These are phyloP conservation scores for Opisthocomus hoazin DNA, from an alignment of 2,113 vertebrate species.

Conservation along the genomic window DNA sequence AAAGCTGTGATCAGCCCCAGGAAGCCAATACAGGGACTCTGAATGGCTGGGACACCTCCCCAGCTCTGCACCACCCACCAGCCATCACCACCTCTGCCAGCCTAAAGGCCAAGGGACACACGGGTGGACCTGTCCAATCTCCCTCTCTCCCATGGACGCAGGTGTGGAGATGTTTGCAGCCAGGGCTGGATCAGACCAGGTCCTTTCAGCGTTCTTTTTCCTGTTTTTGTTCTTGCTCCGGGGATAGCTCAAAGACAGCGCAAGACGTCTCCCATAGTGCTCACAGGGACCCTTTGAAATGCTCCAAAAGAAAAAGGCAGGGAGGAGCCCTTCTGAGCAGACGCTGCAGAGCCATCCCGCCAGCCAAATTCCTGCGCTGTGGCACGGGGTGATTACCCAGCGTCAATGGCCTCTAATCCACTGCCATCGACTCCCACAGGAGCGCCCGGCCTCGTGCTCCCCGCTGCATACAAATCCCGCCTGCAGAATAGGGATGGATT, in stretches of 20 bases:
- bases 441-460: rapidly evolving
- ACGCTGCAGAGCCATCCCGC: background rate
- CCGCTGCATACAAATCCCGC: background rate
- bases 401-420: slow-evolving; percentile 3
- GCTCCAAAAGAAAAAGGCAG: background rate
- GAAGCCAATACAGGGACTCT: background rate
- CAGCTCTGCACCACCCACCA: background rate
- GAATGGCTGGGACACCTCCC: background rate
- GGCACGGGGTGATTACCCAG: background rate
- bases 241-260: background rate
- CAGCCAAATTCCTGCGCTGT: background rate
- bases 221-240: background rate
- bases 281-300: background rate
- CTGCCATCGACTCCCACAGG: background rate
- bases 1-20: background rate
- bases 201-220: background rate
- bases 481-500: background rate
- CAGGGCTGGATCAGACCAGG: background rate
- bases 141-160: background rate
- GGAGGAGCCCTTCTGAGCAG: background rate
- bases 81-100: background rate
- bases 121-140: rapidly evolving
- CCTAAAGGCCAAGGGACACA: background rate
- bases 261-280: rapidly evolving
- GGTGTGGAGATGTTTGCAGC: background rate